Evolutionary conservation across 2,888 invertebrate species (phyloP).

Genomic region (Dyspetes luteomarginatus): DNA sequence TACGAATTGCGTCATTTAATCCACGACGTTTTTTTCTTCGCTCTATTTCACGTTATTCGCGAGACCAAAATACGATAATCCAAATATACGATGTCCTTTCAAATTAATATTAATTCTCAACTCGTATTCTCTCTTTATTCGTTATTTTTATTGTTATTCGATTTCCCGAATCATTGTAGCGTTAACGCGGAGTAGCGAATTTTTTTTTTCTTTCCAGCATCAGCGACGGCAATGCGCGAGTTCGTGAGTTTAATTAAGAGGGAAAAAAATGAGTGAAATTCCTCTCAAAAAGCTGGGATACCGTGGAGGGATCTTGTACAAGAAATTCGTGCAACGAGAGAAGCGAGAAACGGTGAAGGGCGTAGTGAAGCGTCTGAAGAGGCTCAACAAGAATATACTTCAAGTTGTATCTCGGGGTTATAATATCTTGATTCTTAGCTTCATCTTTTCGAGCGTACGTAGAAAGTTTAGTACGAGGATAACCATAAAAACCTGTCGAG

Average conservation of each 20-base stretch:
- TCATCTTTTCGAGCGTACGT: constrained; percentile 13
- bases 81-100: too few relatives aligned
- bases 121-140: not conserved
- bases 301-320: too few relatives aligned
- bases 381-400: constrained; percentile 20
- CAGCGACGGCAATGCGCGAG: not conserved
- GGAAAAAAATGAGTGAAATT: constrained; percentile 13
- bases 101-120: not conserved
- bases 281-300: not conserved
- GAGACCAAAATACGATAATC: too few relatives aligned
- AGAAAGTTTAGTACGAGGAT: constrained; percentile 8
- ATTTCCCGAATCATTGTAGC: not conserved
- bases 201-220: not conserved
- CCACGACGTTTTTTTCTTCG: too few relatives aligned
- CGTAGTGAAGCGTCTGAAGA: not conserved
- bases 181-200: not conserved
- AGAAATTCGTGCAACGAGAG: too few relatives aligned
- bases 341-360: not conserved
- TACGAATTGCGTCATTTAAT: too few relatives aligned
- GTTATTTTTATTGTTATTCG: too few relatives aligned
- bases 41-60: too few relatives aligned
- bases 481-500: too few relatives aligned
- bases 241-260: constrained; percentile 15
- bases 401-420: not conserved
- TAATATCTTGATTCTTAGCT: constrained; percentile 23